Evolutionary conservation across 1,140 invertebrate genomes (phyloP), one percentile per base, ranked within the genome.

Genomic region (Riptortus pedestris): DNA sequence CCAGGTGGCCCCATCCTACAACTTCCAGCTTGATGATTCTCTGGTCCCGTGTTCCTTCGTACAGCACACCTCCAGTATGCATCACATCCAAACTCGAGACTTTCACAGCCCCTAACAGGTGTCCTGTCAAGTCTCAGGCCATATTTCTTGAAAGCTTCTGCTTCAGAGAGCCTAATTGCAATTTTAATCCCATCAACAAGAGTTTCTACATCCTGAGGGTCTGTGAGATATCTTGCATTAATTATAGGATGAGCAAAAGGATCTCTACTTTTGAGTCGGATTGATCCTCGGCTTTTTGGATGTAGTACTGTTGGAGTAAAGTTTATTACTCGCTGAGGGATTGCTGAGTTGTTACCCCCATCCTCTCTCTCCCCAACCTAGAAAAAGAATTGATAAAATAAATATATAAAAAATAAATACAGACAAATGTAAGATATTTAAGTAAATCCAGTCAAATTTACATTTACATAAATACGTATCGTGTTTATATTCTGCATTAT

Each of bases 1-100:
- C 79, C 77, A 0, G 76, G 65, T 0, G 83, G 81, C 0, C 88
- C 88, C 88, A 92, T 91, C 74, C 81, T 85, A 72, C 87, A 90
- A 7, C 85, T 87, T 3, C 87, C 88, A 0, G 85, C 86, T 73
- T 91, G 89, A 75, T 93, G 90, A 71, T 91, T 91, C 73, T 92
- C 87, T 0, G 87, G 85, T 0, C 83, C 84, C 0, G 89, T 91
- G 27, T 85, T 81, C 69, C 83, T 80, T 58, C 83, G 77, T 1
- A 88, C 79, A 0, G 88, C 86, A 68, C 90, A 92, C 71, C 85
- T 81, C 86, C 89, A 90, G 72, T 89, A 91, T 0, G 81, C 81
- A 71, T 91, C 87, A 60, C 82, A 85, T 0, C 85, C 86, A 57
- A 87, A 87, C 45, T 80, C 79, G 2, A 85, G 74, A 48, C 82